Percentiles rank a stretch among this genome's conserved stretches.
These are phyloP conservation scores for Thereva unica DNA, from an alignment of 2,888 invertebrate genomes.

Conservation along the genomic window DNA sequence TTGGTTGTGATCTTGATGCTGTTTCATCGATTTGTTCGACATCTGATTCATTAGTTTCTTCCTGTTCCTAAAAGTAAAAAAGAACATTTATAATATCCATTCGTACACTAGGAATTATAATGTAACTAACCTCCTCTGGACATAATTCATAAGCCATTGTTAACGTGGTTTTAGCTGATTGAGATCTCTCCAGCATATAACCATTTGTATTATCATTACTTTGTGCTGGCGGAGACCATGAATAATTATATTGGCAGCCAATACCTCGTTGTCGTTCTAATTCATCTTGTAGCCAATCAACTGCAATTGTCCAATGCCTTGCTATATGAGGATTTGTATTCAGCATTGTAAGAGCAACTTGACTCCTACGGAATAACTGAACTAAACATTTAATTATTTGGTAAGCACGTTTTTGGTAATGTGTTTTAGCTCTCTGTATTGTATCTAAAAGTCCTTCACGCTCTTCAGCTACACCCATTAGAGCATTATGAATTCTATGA, in stretches of 20 bases:
- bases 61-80: conserved; percentile 51
- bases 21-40: conserved; percentile 54
- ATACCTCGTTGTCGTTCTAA: conserved; percentile 71
- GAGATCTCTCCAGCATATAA: conserved; percentile 91
- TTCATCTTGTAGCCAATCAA: conserved; percentile 95
- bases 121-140: conserved; percentile 67
- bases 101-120: neutral
- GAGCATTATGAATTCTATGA: conserved; percentile 89
- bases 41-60: conserved; percentile 58
- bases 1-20: conserved; percentile 13
- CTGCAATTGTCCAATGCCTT: conserved; percentile 85
- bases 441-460: conserved; percentile 92
- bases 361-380: conserved; percentile 83
- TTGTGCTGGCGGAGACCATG: conserved; percentile 93
- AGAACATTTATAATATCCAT: conserved; percentile 2
- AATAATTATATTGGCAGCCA: conserved; percentile 75
- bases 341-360: conserved; percentile 78
- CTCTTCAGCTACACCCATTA: conserved; percentile 84
- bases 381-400: conserved; percentile 97
- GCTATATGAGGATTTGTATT: conserved; percentile 77
- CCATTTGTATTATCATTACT: conserved; percentile 95
- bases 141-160: conserved; percentile 77
- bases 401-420: conserved; percentile 95
- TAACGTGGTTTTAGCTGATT: conserved; percentile 88
- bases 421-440: conserved; percentile 87